Evolutionary conservation across 2,888 invertebrate species (phyloP).

Genomic region (Nomada flava): DNA sequence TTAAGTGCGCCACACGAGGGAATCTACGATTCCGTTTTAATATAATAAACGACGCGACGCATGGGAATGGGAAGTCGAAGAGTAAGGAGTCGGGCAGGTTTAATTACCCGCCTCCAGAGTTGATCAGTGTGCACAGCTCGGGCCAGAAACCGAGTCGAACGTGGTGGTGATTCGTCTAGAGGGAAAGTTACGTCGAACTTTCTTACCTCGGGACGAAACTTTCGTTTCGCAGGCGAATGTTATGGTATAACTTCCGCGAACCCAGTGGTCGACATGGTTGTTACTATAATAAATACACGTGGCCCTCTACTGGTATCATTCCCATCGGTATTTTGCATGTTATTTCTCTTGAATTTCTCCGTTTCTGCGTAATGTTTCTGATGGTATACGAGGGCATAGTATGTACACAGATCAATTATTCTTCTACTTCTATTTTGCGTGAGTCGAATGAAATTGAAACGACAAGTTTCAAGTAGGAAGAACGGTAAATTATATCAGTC

Average conservation of each 20-base stretch:
- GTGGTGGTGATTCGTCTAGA: slow-evolving; percentile 64
- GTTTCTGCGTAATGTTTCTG: neutral
- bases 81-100: slow-evolving; percentile 50
- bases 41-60: slow-evolving; percentile 60
- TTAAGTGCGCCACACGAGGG: slow-evolving; percentile 18
- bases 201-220: slow-evolving; percentile 51
- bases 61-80: slow-evolving; percentile 49
- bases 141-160: slow-evolving; percentile 56
- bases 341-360: neutral
- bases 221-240: slow-evolving; percentile 58
- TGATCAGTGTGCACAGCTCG: slow-evolving; percentile 56
- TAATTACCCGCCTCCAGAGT: slow-evolving; percentile 66
- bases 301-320: neutral
- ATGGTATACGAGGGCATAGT: too few species aligned
- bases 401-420: too few species aligned
- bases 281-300: slow-evolving; percentile 17
- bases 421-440: too few species aligned
- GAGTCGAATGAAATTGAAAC: too few species aligned
- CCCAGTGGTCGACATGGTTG: neutral
- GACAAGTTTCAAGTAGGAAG: too few species aligned
- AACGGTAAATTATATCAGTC: too few species aligned
- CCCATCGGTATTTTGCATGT: neutral
- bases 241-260: slow-evolving; percentile 41
- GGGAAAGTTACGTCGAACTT: slow-evolving; percentile 62
- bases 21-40: slow-evolving; percentile 48